Base-by-base conservation (phyloP, 2,888 invertebrate genomes). In the Nymphalis c-album region DNA sequence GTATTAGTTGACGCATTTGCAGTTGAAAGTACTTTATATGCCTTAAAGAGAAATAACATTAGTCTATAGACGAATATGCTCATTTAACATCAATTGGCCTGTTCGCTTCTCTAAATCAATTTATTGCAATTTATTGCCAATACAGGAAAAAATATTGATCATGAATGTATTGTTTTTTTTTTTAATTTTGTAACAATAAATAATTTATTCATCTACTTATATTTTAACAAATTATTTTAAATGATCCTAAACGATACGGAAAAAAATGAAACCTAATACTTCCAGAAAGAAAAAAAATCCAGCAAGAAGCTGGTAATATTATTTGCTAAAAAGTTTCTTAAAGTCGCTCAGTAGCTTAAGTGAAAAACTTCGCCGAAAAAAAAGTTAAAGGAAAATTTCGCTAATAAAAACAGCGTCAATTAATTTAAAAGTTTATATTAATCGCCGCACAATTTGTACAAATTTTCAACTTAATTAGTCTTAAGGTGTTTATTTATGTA, bases 351-450 rank as follows among this genome's bases (percentile, higher is more conserved):
- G 64, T 59, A 61, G 63, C 61, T 63, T 61, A 62, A 67, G 70
- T 60, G 70, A 64, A 67, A 69, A 66, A 69, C 45, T 57, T 66
- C 40, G 31, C 26, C 45, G 58, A 60, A 66, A 68, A 66, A 68
- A 65, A 58, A 64, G 18, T 64, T 59, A 26, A n/a, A 13, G 57
- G 53, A 65, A 70, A 60, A 51, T 60, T 65, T 35, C 51, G 31
- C 60, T 51, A 46, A 60, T 40, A 48, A 59, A 68, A 71, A 48
- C 60, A 58, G 48, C 50, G 68, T 59, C 57, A 72, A 71, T 67
- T 63, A 67, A 60, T 64, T 64, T 65, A 13, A 51, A 73, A 69
- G 51, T 68, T 73, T 73, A 67, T 63, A 70, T 63, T 68, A 72
- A 60, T 69, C 61, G 60, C 46, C 59, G 46, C 67, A 67, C 64